These are phyloP conservation scores for Scelioninae gen. 2 DNA, from an alignment of 2,888 invertebrate species.

Conservation along the genomic window DNA sequence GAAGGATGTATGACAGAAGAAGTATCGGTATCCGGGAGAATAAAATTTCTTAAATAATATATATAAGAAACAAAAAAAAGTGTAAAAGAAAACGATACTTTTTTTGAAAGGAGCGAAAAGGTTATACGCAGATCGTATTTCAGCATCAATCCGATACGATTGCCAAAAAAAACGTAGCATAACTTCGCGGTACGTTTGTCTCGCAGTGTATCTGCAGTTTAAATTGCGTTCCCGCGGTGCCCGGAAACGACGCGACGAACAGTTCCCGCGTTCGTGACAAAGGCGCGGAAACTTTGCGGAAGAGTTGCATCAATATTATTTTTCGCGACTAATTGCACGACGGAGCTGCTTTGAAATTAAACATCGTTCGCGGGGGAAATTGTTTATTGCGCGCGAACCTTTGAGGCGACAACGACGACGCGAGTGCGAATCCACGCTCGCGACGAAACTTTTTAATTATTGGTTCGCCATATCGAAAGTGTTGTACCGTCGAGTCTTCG, in stretches of 20 bases:
- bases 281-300: slow-evolving; percentile 27
- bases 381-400: slow-evolving; percentile 20
- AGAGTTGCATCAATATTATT: slow-evolving; percentile 37
- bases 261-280: slow-evolving; percentile 62
- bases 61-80: too few relatives aligned
- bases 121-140: too few relatives aligned
- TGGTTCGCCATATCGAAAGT: neutral
- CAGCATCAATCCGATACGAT: too few relatives aligned
- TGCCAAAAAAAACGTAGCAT: too few relatives aligned
- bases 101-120: too few relatives aligned
- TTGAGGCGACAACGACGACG: neutral
- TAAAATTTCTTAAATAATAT: too few relatives aligned
- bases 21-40: too few relatives aligned
- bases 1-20: too few relatives aligned
- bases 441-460: slow-evolving; percentile 5
- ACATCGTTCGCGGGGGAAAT: slow-evolving; percentile 16
- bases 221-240: slow-evolving; percentile 69
- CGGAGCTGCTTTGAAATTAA: slow-evolving; percentile 28
- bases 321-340: slow-evolving; percentile 39
- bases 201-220: slow-evolving; percentile 50
- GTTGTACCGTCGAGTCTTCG: too few relatives aligned
- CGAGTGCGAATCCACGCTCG: neutral
- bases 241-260: slow-evolving; percentile 72
- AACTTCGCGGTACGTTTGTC: too few relatives aligned
- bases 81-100: too few relatives aligned